A percentile compares a stretch with the other conserved stretches of the same genome.
Evolutionary conservation across 1,140 invertebrate species (phyloP).

Genomic region (Triops longicaudatus): DNA sequence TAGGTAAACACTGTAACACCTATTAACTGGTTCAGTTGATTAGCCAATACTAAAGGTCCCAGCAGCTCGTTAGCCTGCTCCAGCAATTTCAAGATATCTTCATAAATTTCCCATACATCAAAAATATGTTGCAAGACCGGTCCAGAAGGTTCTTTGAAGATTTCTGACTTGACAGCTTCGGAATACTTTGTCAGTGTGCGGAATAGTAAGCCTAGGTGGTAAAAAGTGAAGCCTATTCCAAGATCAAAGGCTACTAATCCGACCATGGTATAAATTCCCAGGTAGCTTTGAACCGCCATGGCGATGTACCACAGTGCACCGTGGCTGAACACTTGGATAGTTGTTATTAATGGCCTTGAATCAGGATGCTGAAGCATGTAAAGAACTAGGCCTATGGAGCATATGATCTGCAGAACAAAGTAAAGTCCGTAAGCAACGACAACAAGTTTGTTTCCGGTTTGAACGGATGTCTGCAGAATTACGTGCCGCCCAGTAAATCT

Average conservation of each 20-base stretch:
- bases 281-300: background rate
- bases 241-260: background rate
- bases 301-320: background rate
- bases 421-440: too few species aligned
- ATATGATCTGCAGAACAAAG: background rate
- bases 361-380: background rate
- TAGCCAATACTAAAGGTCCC: background rate
- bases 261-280: background rate
- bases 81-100: background rate
- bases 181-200: background rate
- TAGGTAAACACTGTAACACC: background rate
- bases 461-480: too few species aligned
- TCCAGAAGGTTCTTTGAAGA: too few species aligned
- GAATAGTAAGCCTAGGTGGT: background rate
- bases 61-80: background rate
- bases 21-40: background rate
- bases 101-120: background rate
- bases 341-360: background rate
- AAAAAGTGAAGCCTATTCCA: background rate
- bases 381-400: background rate
- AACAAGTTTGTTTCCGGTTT: too few species aligned
- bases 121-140: background rate
- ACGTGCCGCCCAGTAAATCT: background rate
- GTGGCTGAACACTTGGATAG: background rate
- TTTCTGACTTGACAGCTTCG: too few species aligned